Percentiles rank a stretch among this genome's conserved stretches.
phyloP scores from a whole-genome alignment of 2,113 vertebrate genomes.

The Mirza zaza region DNA sequence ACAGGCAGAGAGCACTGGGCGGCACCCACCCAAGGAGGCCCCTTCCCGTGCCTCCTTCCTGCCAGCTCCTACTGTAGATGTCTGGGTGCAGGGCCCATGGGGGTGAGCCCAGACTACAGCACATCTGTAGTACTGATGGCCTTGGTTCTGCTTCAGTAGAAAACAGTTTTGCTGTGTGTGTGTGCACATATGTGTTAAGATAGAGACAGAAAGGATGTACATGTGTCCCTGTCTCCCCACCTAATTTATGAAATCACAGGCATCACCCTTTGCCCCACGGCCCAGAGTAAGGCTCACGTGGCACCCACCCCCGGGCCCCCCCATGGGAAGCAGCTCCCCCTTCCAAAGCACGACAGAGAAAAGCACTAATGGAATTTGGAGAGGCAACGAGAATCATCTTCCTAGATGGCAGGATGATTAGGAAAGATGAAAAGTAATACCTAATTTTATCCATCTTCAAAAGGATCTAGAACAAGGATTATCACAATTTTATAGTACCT shows the following conservation, averaged over 20 bases:
- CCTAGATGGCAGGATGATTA: slow-evolving; percentile 51
- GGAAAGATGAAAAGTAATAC: slow-evolving; percentile 30
- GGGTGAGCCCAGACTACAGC: not conserved
- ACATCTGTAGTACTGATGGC: accelerated
- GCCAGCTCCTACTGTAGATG: not conserved
- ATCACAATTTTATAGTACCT: not conserved
- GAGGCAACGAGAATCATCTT: not conserved
- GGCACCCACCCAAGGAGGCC: not conserved
- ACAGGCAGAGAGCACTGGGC: accelerated
- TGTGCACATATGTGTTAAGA: accelerated
- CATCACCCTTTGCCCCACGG: accelerated
- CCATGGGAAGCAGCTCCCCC: not conserved
- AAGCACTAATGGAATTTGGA: not conserved
- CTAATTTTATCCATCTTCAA: not conserved
- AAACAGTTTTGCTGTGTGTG: not conserved
- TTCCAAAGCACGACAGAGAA: not conserved
- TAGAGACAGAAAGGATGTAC: accelerated
- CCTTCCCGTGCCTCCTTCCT: not conserved
- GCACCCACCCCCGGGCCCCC: not conserved
- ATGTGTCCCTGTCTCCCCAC: not conserved
- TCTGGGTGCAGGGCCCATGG: not conserved
- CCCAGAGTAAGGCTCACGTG: too few species aligned
- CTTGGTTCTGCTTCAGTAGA: not conserved
- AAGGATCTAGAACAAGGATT: not conserved
- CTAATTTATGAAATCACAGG: not conserved